A percentile compares a stretch with the other conserved stretches of the same genome.
Conservation (phyloP, 2,797 vertebrate species). For the Danio aesculapii region DNA sequence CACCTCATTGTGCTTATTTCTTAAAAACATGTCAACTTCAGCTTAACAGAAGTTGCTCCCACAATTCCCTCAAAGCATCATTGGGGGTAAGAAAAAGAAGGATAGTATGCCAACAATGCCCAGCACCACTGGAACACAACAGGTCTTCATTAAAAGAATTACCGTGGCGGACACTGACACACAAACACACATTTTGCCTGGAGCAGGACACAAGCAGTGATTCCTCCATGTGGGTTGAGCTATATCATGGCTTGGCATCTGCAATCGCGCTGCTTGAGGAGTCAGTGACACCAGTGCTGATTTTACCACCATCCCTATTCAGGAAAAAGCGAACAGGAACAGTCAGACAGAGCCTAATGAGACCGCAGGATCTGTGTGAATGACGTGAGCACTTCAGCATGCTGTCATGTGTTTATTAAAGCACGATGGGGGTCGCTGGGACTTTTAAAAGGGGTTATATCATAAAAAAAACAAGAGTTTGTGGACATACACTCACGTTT, state of each 20-base stretch:
- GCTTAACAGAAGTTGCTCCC: too few species aligned
- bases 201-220: slow-evolving; percentile 8
- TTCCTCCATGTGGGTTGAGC: neutral
- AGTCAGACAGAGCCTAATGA: slow-evolving; percentile 34
- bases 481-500: neutral
- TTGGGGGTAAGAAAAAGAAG: too few species aligned
- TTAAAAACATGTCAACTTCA: too few species aligned
- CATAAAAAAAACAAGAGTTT: neutral
- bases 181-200: slow-evolving; percentile 20
- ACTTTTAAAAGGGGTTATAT: neutral
- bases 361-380: slow-evolving; percentile 27
- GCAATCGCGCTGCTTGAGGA: neutral
- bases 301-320: slow-evolving; percentile 5
- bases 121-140: slow-evolving; percentile 18
- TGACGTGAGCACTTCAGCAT: neutral
- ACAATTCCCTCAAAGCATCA: too few species aligned
- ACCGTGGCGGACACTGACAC: slow-evolving; percentile 21
- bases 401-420: slow-evolving; percentile 31
- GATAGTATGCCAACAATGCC: neutral
- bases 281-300: slow-evolving; percentile 25
- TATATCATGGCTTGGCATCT: slow-evolving; percentile 15
- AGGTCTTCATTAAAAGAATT: slow-evolving; percentile 54
- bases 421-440: slow-evolving; percentile 20
- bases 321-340: neutral
- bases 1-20: too few species aligned